Evolutionary conservation across 2,888 invertebrate species (phyloP).

Genomic region (Agonopterix subpropinquella): DNA sequence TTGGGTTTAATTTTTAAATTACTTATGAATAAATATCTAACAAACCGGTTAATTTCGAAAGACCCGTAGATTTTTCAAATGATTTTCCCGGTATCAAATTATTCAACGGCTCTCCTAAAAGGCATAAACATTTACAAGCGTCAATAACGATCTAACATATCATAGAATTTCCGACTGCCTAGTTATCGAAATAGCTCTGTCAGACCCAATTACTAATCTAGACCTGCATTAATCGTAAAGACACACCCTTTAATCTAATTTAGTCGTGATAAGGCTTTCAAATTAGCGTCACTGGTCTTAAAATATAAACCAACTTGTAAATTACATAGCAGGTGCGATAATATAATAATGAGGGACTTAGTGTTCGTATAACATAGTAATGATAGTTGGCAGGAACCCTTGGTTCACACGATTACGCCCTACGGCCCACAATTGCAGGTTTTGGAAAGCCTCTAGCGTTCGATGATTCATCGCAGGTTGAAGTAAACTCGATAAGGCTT

Average conservation of each 20-base stretch:
- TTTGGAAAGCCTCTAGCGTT: constrained; percentile 4
- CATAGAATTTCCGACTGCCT: too few relatives aligned
- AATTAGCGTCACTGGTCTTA: constrained; percentile 42
- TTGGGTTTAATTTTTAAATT: too few relatives aligned
- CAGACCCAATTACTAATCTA: neutral
- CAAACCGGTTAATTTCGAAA: too few relatives aligned
- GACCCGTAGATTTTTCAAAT: too few relatives aligned
- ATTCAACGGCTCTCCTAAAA: too few relatives aligned
- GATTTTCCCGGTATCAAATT: too few relatives aligned
- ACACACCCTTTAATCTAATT: constrained; percentile 33
- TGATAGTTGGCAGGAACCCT: neutral
- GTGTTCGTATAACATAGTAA: constrained; percentile 24
- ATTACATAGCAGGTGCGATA: constrained; percentile 43
- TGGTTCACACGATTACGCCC: constrained; percentile 34
- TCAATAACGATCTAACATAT: too few relatives aligned
- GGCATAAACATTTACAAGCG: too few relatives aligned
- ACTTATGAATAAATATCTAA: too few relatives aligned
- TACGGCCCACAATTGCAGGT: constrained; percentile 18
- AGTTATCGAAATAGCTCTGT: too few relatives aligned
- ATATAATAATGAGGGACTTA: constrained; percentile 52
- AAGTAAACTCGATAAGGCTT: neutral
- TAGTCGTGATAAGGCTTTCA: constrained; percentile 49
- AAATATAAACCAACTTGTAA: constrained; percentile 17
- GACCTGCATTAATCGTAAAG: constrained; percentile 2
- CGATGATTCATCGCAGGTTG: neutral